A percentile compares a stretch with the other conserved stretches of the same genome.
These are phyloP conservation scores for Nomada ruficornis DNA, from an alignment of 2,888 invertebrate genomes.

Conservation along the genomic window DNA sequence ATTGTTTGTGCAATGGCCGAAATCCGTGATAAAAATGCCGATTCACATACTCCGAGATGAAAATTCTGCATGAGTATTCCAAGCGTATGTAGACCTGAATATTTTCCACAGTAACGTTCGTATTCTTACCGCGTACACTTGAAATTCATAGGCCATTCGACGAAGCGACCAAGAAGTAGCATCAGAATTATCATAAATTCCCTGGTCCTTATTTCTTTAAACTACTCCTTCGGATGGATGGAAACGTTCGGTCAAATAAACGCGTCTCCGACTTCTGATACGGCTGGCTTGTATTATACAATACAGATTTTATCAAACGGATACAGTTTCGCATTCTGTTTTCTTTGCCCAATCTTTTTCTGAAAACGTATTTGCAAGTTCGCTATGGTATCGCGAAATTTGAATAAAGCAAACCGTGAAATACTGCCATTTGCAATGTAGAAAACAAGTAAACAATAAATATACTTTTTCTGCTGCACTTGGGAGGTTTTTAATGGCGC, in stretches of 20 bases:
- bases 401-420: not conserved
- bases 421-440: too few species aligned
- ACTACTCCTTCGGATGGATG: slow-evolving; percentile 11
- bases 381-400: not conserved
- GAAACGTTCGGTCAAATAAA: slow-evolving; percentile 31
- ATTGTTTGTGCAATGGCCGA: slow-evolving; percentile 32
- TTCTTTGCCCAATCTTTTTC: not conserved
- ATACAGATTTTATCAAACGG: not conserved
- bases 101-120: slow-evolving; percentile 41
- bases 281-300: not conserved
- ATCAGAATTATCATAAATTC: slow-evolving; percentile 64
- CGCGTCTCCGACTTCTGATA: not conserved
- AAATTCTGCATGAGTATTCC: slow-evolving; percentile 18
- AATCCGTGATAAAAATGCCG: slow-evolving; percentile 46
- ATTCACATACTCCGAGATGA: slow-evolving; percentile 13
- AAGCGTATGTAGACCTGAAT: slow-evolving; percentile 41
- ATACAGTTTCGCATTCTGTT: not conserved
- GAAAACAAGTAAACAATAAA: too few species aligned
- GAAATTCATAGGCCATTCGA: slow-evolving; percentile 66
- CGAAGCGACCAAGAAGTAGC: slow-evolving; percentile 49
- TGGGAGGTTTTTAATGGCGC: too few species aligned
- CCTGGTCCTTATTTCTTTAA: slow-evolving; percentile 50
- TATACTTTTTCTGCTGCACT: too few species aligned
- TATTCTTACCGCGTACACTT: slow-evolving; percentile 54
- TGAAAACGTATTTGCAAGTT: not conserved